Conservation (phyloP, 2,797 vertebrate species). For the Dallia pectoralis region DNA sequence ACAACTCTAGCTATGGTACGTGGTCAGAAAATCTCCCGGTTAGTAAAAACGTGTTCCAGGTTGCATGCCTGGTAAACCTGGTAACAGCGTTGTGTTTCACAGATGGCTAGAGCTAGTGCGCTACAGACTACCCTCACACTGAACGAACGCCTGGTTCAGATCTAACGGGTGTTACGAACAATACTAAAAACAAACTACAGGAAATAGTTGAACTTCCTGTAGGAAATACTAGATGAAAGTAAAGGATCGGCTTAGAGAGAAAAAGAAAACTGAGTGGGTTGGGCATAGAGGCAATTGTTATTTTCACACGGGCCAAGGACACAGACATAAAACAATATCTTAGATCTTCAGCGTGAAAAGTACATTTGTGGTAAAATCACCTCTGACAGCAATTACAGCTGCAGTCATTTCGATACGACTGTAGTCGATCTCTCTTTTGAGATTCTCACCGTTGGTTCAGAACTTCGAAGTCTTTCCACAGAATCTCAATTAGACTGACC, state of each 20-base stretch:
- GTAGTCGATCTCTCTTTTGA: no score
- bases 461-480: no score
- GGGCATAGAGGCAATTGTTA: no score
- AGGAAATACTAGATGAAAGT: neutral
- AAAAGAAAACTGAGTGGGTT: neutral
- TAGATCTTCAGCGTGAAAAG: no score
- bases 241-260: neutral
- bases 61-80: neutral
- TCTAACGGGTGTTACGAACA: neutral
- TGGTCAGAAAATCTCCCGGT: neutral
- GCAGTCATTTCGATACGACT: no score
- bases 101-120: neutral
- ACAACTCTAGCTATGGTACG: neutral
- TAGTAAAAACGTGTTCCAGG: neutral
- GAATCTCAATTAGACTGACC: no score
- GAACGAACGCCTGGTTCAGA: neutral
- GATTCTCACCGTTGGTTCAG: no score
- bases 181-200: neutral
- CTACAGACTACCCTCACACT: neutral
- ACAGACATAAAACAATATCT: no score
- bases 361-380: no score
- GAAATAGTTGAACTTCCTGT: neutral
- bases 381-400: no score
- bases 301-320: no score
- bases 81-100: neutral